A percentile compares a stretch with the other conserved stretches of the same genome.
Conservation (phyloP, 2,888 invertebrate species). For the Watsonalla binaria region DNA sequence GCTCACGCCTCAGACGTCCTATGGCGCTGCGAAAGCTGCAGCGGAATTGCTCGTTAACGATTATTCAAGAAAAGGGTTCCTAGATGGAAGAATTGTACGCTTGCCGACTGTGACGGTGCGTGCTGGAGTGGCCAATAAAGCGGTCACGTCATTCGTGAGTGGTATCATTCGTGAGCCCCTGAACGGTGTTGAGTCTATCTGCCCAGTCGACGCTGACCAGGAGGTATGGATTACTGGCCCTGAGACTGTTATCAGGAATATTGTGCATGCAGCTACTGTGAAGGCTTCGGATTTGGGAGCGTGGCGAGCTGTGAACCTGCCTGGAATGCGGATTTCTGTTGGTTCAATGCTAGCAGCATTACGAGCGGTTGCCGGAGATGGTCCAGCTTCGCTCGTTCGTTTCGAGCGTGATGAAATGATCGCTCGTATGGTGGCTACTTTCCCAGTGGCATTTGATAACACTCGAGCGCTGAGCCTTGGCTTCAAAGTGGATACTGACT, state of each 20-base stretch:
- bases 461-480: conserved; percentile 49
- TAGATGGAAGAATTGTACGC: conserved; percentile 52
- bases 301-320: conserved; percentile 51
- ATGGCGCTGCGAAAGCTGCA: conserved; percentile 62
- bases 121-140: conserved; percentile 54
- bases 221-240: conserved; percentile 58
- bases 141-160: conserved; percentile 66
- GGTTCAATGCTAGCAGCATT: conserved; percentile 48
- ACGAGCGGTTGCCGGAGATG: conserved; percentile 42
- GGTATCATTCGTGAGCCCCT: conserved; percentile 62
- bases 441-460: conserved; percentile 53
- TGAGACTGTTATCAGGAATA: conserved; percentile 42
- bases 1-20: conserved; percentile 54
- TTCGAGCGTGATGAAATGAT: conserved; percentile 40
- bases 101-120: conserved; percentile 63
- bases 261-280: conserved; percentile 44
- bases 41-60: conserved; percentile 60
- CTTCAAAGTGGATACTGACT: conserved; percentile 45
- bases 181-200: conserved; percentile 33
- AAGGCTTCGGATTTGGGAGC: conserved; percentile 30
- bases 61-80: conserved; percentile 55
- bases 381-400: conserved; percentile 37
- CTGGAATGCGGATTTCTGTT: conserved; percentile 51
- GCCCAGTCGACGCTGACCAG: conserved; percentile 48
- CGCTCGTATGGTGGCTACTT: conserved; percentile 43